Conservation (phyloP, 2,797 vertebrate species). For the Notoglanidium macrostoma region DNA sequence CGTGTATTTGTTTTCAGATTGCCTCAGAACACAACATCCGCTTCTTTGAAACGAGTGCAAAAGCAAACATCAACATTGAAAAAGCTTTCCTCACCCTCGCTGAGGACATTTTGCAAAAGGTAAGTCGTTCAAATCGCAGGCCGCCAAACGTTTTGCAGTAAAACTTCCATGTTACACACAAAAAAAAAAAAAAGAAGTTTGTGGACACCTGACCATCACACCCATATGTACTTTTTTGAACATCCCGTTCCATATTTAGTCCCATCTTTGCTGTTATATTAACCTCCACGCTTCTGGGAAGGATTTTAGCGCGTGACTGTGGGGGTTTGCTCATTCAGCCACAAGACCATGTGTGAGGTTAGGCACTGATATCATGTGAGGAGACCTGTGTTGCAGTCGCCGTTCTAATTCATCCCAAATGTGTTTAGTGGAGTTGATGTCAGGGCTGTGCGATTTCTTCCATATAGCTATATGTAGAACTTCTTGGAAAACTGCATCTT, state of each 20-base stretch:
- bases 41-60: slow-evolving; percentile 88
- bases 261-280: not conserved
- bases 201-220: not conserved
- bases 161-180: too few species aligned
- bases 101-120: slow-evolving; percentile 89
- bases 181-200: not conserved
- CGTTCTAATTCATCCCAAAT: not conserved
- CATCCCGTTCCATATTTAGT: rapidly evolving
- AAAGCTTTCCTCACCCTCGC: slow-evolving; percentile 87
- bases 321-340: not conserved
- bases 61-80: slow-evolving; percentile 89
- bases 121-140: slow-evolving; percentile 53
- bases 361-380: not conserved
- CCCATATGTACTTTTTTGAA: not conserved
- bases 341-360: not conserved
- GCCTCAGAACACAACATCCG: slow-evolving; percentile 85
- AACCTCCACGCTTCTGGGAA: not conserved
- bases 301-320: not conserved
- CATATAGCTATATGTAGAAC: too few species aligned
- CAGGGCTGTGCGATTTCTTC: not conserved
- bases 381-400: not conserved
- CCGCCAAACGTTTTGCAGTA: not conserved
- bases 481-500: not conserved
- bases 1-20: slow-evolving; percentile 68
- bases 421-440: not conserved